phyloP scores from a whole-genome alignment of 2,797 vertebrate genomes.

The Hoplostethus atlanticus region DNA sequence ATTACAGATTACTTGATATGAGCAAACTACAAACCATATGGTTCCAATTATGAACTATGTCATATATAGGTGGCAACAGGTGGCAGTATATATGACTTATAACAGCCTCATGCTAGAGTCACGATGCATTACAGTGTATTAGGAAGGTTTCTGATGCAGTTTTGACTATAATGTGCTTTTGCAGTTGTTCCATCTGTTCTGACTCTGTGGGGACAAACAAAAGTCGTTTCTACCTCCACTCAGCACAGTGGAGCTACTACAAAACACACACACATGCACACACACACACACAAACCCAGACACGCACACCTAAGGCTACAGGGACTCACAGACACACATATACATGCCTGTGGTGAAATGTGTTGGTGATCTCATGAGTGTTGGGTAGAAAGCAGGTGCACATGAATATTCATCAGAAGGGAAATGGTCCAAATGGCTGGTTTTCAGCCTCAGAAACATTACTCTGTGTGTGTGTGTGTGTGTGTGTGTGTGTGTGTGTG shows the following conservation, averaged over 20 bases:
- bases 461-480: background rate
- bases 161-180: no score
- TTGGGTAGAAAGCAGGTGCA: slow-evolving; percentile 68
- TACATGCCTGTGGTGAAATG: slow-evolving; percentile 29
- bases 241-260: background rate
- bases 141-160: no score
- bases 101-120: no score
- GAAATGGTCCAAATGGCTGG: slow-evolving; percentile 54
- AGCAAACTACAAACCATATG: no score
- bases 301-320: background rate
- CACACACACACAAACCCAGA: background rate
- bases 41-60: no score
- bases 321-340: background rate
- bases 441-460: slow-evolving; percentile 51
- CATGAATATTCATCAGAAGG: slow-evolving; percentile 70
- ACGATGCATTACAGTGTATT: no score
- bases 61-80: no score
- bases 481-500: slow-evolving; percentile 14
- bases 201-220: no score
- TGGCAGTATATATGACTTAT: background rate
- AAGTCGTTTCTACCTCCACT: no score
- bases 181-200: background rate
- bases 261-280: background rate
- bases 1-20: no score
- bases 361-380: slow-evolving; percentile 45